Percentiles rank a stretch among this genome's conserved stretches.
These are phyloP conservation scores for Eupithecia dodoneata DNA, from an alignment of 2,888 invertebrate species.

Conservation along the genomic window DNA sequence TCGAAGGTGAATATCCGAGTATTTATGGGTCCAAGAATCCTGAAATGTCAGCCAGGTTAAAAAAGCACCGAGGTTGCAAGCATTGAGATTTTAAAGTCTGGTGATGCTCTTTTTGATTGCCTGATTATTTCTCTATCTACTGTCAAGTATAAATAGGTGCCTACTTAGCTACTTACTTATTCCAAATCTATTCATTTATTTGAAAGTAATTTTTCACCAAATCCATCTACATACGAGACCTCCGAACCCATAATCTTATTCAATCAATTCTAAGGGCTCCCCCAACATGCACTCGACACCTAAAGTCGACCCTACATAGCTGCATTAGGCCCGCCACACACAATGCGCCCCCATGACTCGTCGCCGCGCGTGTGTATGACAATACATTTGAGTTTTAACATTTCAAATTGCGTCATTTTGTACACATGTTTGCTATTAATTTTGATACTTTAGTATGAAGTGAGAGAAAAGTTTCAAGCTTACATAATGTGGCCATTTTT, in stretches of 20 bases:
- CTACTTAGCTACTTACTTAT: background rate
- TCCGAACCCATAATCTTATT: slow-evolving; percentile 16
- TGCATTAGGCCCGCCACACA: slow-evolving; percentile 63
- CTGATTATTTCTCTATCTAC: background rate
- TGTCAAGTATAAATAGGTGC: background rate
- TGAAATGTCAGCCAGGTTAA: background rate
- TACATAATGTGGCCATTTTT: background rate
- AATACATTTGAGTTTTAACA: slow-evolving; percentile 40
- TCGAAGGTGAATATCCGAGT: background rate
- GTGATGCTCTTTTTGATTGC: background rate
- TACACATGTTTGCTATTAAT: background rate
- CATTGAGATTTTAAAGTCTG: background rate
- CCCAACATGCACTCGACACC: slow-evolving; percentile 54
- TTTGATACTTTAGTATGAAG: background rate
- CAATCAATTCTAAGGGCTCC: slow-evolving; percentile 25
- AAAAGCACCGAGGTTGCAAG: too few relatives aligned
- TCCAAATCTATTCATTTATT: background rate
- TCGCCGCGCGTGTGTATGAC: slow-evolving; percentile 46
- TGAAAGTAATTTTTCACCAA: background rate
- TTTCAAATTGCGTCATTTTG: background rate
- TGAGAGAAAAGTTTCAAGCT: background rate
- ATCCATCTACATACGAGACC: slow-evolving; percentile 7
- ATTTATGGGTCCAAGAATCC: background rate
- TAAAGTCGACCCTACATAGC: slow-evolving; percentile 6
- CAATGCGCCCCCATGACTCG: slow-evolving; percentile 52